phyloP scores from a whole-genome alignment of 2,888 invertebrate species.

The Temnothorax ravouxi region DNA sequence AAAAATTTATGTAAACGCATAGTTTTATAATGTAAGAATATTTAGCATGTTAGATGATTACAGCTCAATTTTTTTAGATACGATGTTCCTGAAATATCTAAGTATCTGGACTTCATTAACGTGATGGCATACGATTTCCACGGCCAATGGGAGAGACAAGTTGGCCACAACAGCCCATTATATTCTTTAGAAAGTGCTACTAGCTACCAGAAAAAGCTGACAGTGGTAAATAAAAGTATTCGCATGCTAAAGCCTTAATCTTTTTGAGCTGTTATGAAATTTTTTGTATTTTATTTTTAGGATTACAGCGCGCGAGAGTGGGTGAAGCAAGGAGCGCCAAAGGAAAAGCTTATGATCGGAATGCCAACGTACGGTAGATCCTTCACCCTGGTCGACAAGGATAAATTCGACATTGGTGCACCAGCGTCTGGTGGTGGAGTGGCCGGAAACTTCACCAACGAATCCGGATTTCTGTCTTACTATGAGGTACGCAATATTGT shows the following conservation, averaged over 20 bases:
- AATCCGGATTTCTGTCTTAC: conserved; percentile 97
- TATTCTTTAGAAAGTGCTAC: conserved; percentile 96
- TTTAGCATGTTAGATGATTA: background rate
- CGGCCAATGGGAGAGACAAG: conserved; percentile 97
- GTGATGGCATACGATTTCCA: conserved; percentile 99
- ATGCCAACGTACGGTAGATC: conserved; percentile 98
- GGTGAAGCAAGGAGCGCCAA: conserved; percentile 97
- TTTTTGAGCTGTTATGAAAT: background rate
- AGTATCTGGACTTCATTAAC: conserved; percentile 97
- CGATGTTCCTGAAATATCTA: conserved; percentile 97
- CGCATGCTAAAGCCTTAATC: background rate
- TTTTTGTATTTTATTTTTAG: conserved; percentile 84
- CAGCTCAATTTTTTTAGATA: conserved; percentile 87
- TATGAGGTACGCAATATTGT: conserved; percentile 90
- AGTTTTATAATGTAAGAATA: background rate
- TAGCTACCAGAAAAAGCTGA: conserved; percentile 96
- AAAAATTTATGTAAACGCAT: background rate
- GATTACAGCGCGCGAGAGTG: conserved; percentile 96
- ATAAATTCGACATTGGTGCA: conserved; percentile 97
- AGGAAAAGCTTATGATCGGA: conserved; percentile 97
- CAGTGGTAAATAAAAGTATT: conserved; percentile 90
- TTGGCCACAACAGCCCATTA: conserved; percentile 97
- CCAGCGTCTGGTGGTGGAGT: conserved; percentile 95
- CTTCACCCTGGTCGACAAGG: conserved; percentile 94
- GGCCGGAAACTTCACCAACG: conserved; percentile 95